These are phyloP conservation scores for Eurytoma adleriae DNA, from an alignment of 2,888 invertebrate genomes.

Conservation along the genomic window DNA sequence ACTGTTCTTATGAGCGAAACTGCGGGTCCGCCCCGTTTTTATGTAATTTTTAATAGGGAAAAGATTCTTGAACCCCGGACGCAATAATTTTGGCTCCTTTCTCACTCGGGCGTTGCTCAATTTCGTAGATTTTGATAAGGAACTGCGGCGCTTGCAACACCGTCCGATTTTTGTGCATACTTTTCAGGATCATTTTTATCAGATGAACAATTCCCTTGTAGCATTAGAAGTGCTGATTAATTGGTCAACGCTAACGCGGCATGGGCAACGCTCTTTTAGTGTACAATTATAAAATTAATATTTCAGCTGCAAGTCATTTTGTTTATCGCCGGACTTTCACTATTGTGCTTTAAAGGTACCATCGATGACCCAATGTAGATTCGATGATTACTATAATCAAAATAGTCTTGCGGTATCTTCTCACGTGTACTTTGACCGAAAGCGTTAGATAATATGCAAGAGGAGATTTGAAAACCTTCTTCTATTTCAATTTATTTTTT, in stretches of 20 bases:
- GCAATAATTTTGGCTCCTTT: background rate
- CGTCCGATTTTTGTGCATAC: constrained; percentile 22
- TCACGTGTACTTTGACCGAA: background rate
- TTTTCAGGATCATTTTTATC: constrained; percentile 9
- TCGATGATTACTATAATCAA: constrained; percentile 22
- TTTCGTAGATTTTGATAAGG: constrained; percentile 23
- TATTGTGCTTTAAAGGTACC: constrained; percentile 11
- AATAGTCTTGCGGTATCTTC: background rate
- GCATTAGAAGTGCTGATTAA: constrained; percentile 33
- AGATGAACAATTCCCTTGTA: background rate
- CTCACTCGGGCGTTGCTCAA: constrained; percentile 4
- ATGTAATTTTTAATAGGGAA: background rate
- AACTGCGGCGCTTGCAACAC: background rate
- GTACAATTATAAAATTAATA: constrained; percentile 19
- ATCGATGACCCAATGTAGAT: constrained; percentile 8
- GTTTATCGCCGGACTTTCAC: constrained; percentile 36
- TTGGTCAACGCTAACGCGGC: constrained; percentile 24
- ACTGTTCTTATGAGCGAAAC: too few species aligned
- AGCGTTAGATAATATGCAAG: background rate
- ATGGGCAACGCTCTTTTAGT: constrained; percentile 7
- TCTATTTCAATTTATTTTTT: constrained; percentile 1
- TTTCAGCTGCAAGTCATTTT: constrained; percentile 33
- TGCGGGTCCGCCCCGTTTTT: too few species aligned
- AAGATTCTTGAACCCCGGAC: background rate
- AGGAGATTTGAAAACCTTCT: background rate